Percentiles rank a stretch among this genome's conserved stretches.
phyloP scores from a whole-genome alignment of 2,888 invertebrate genomes.

The Erynnis tages region DNA sequence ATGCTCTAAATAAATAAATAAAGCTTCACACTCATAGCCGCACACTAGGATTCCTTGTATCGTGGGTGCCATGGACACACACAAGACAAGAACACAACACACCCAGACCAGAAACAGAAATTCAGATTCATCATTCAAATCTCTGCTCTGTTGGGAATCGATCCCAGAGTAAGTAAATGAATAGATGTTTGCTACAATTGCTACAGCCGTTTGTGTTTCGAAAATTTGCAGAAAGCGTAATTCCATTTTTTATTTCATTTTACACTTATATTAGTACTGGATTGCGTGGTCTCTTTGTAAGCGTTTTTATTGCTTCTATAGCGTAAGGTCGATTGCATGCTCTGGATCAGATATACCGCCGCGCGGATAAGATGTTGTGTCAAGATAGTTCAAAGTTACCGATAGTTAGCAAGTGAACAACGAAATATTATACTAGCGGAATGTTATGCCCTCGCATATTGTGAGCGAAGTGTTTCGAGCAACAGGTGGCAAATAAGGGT shows the following conservation, averaged over 20 bases:
- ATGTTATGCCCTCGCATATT: conserved; percentile 35
- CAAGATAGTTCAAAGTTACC: conserved; percentile 23
- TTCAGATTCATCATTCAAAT: too few relatives aligned
- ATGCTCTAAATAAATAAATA: too few relatives aligned
- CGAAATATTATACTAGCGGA: conserved; percentile 14
- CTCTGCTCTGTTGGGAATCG: too few relatives aligned
- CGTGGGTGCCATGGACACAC: too few relatives aligned
- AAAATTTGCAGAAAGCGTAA: background rate
- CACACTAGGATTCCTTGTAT: too few relatives aligned
- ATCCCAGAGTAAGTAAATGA: too few relatives aligned
- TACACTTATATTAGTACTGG: background rate
- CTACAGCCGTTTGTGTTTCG: too few relatives aligned
- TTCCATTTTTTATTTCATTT: background rate
- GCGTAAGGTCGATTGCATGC: conserved; percentile 20
- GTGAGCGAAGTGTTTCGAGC: conserved; percentile 41
- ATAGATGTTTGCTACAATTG: too few relatives aligned
- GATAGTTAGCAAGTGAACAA: conserved; percentile 9
- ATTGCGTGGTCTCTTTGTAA: conserved; percentile 17
- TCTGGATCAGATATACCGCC: conserved; percentile 3
- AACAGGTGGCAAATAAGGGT: conserved; percentile 64
- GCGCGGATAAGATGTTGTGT: conserved; percentile 14
- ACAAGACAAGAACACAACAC: too few relatives aligned
- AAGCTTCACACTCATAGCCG: too few relatives aligned
- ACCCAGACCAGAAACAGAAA: too few relatives aligned
- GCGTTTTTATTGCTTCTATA: conserved; percentile 11